Evolutionary conservation across 53 echinoderm and acorn worm genomes (phyloP), one percentile per base, ranked within the genome.

Genomic region (Hippasteria phrygiana): DNA sequence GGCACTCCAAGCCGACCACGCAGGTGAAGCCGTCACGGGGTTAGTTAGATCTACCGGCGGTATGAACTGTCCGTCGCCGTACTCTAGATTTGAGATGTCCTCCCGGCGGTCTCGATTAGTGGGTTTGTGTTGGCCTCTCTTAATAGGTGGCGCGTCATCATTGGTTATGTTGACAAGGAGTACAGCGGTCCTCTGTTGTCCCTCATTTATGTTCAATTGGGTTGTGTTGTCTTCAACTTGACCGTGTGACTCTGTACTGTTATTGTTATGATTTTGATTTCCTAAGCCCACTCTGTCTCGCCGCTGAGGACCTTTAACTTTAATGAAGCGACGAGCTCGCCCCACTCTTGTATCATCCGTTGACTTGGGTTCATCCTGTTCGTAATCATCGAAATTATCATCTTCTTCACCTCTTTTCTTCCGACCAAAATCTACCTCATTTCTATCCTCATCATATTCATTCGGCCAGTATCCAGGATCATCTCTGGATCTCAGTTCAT

Each of bases 1-100:
- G 26, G 13, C 11, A 12, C 87, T 40, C 91, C 91, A 91, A 11
- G 16, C 50, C 1, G 87, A 66, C 91, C 91, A 91, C 18, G 14
- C 69, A 8, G 87, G 76, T 20, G 82, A 43, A 20, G 66, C 3
- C 0, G 32, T 33, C 28, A 36, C 55, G 4, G 75, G 69, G 43
- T 42, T n/a, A 14, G 16, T 26, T 62, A 43, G 26, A 39, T 71
- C 34, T 26, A 16, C 27, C 10, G 31, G 13, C 17, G 35, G 35
- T 0, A 8, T 51, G 34, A n/a, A 20, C 33, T 17, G 55, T 54
- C 9, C 55, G 16, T 2, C 73, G 11, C 20, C 36, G 20, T 77
- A 50, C 36, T 55, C 56, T 0, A 40, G 55, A 3, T n/a, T n/a
- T n/a, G n/a, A n/a, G n/a, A n/a, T n/a, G n/a, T 78, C 55, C 78